Conservation (phyloP, 2,113 vertebrate species). For the Corythoichthys haematopterus region DNA sequence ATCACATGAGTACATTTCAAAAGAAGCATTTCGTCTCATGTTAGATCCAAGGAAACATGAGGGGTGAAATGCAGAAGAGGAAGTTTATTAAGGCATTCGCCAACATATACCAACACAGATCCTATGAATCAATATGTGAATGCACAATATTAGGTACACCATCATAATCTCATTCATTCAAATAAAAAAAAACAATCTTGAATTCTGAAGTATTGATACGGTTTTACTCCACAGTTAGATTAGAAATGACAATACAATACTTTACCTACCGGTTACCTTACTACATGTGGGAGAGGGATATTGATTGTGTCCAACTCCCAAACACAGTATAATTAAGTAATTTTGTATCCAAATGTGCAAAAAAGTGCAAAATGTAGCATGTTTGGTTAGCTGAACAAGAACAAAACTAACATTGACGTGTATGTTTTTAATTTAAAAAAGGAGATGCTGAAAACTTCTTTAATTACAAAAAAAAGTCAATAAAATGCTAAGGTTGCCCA, state of each 20-base stretch:
- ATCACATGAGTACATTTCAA: constrained; percentile 50
- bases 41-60: constrained; percentile 38
- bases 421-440: not conserved
- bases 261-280: not conserved
- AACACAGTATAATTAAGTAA: no score
- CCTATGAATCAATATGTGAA: no score
- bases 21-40: constrained; percentile 28
- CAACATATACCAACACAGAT: not conserved
- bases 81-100: constrained; percentile 22
- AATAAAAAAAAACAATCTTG: not conserved
- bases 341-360: no score
- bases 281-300: not conserved
- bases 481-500: constrained; percentile 32
- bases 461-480: not conserved
- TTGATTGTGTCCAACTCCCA: not conserved
- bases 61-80: constrained; percentile 27
- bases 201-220: not conserved
- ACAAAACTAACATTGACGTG: no score
- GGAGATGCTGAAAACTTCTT: no score
- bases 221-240: not conserved
- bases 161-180: not conserved
- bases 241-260: not conserved
- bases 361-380: no score
- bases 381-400: no score
- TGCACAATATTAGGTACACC: not conserved